Conservation (phyloP, 2,113 vertebrate species). For the Chauna torquata region DNA sequence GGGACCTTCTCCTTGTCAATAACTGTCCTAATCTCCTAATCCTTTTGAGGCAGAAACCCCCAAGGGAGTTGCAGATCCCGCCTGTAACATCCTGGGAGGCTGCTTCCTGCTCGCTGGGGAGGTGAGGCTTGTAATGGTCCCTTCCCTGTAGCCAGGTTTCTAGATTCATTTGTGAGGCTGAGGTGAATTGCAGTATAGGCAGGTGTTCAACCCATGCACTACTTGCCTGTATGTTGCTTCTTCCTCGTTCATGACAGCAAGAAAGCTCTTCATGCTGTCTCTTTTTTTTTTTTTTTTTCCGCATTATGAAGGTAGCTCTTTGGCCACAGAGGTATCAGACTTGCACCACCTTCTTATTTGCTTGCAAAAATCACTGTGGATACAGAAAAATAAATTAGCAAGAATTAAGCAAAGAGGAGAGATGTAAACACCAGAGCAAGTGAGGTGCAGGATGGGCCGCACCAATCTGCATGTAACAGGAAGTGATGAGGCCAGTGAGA, state of each 20-base stretch:
- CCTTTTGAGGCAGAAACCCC: background rate
- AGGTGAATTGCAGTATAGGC: background rate
- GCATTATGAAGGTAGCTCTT: background rate
- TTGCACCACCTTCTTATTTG: background rate
- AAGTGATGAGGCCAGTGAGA: background rate
- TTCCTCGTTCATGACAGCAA: background rate
- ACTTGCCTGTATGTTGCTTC: background rate
- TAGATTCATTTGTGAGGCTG: background rate
- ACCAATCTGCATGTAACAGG: fast-evolving
- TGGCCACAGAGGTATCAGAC: background rate
- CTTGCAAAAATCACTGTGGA: background rate
- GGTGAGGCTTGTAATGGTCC: background rate
- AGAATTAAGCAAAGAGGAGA: background rate
- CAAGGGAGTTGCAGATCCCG: background rate
- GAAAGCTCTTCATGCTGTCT: background rate
- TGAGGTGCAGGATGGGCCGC: background rate
- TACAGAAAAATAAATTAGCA: background rate
- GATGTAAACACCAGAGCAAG: background rate
- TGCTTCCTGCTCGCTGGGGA: background rate
- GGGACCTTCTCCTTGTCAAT: background rate
- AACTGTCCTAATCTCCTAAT: background rate
- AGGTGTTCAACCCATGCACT: background rate
- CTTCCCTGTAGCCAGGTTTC: background rate
- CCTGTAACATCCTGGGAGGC: background rate
- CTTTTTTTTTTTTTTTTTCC: background rate